Percentiles rank a stretch among this genome's conserved stretches.
These are phyloP conservation scores for Buathra laborator DNA, from an alignment of 2,888 invertebrate genomes.

Conservation along the genomic window DNA sequence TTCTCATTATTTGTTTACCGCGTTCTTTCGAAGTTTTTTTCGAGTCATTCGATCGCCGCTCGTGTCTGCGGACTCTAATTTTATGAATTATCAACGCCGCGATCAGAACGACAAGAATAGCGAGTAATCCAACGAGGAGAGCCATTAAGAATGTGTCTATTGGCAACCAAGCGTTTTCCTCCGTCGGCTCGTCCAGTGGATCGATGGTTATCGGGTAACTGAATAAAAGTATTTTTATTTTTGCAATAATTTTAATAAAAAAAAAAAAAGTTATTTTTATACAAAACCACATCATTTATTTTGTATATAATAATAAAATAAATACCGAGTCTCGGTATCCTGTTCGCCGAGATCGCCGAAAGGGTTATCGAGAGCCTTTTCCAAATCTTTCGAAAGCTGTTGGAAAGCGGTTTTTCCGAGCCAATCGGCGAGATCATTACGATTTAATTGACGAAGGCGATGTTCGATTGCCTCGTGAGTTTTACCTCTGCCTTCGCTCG, in stretches of 20 bases:
- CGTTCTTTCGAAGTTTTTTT: constrained; percentile 15
- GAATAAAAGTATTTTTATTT: background rate
- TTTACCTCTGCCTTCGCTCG: constrained; percentile 86
- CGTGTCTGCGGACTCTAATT: constrained; percentile 59
- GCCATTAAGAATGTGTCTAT: constrained; percentile 76
- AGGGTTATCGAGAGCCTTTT: constrained; percentile 78
- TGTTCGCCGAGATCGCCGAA: constrained; percentile 75
- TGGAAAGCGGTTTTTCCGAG: constrained; percentile 87
- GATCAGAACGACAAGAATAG: constrained; percentile 71
- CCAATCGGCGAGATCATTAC: constrained; percentile 88
- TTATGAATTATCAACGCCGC: constrained; percentile 66
- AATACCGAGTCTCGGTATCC: constrained; percentile 72
- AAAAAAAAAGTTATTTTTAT: background rate
- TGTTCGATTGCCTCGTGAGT: constrained; percentile 87
- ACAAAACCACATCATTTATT: background rate
- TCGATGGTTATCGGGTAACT: constrained; percentile 74
- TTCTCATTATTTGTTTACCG: background rate
- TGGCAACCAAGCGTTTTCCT: constrained; percentile 76
- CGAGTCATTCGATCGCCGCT: constrained; percentile 54
- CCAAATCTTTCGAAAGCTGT: constrained; percentile 86
- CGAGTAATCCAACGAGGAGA: constrained; percentile 73
- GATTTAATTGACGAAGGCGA: constrained; percentile 87
- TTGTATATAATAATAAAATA: constrained; percentile 11
- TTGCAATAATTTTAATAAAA: no score
- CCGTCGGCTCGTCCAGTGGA: constrained; percentile 58